Evolutionary conservation across 2,113 vertebrate species (phyloP).

Genomic region (Leptobrachium leishanense): DNA sequence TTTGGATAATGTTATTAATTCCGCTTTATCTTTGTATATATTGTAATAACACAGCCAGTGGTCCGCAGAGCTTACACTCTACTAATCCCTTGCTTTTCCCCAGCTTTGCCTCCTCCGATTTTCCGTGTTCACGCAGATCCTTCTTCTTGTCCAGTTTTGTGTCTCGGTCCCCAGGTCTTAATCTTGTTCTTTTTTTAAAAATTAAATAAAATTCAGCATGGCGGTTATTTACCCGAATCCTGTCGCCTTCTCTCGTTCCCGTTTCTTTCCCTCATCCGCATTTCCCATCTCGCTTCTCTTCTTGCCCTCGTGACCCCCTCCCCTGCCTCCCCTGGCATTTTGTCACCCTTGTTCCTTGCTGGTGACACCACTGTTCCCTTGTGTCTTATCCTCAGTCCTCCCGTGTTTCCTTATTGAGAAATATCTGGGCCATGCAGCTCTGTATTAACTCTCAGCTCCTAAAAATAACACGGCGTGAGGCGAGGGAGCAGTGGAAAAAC

Average conservation of each 20-base stretch:
- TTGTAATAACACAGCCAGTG: neutral
- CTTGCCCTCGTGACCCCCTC: neutral
- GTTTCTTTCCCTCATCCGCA: neutral
- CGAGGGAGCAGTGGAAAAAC: slow-evolving; percentile 24
- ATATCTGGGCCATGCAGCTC: slow-evolving; percentile 6
- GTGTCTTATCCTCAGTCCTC: neutral
- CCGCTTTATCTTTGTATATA: too few relatives aligned
- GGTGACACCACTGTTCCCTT: neutral
- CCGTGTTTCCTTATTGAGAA: slow-evolving; percentile 23
- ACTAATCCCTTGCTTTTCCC: neutral
- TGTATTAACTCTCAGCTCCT: slow-evolving; percentile 30
- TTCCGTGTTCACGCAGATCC: neutral
- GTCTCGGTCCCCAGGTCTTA: neutral
- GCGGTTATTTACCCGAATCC: neutral
- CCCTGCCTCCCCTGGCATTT: neutral
- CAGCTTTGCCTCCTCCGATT: neutral
- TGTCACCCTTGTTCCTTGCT: neutral
- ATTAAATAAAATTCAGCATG: neutral
- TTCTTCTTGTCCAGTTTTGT: neutral
- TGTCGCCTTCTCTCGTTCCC: neutral
- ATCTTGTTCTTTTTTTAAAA: neutral
- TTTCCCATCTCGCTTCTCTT: neutral
- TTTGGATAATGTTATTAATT: too few relatives aligned
- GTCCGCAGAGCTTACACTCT: too few relatives aligned
- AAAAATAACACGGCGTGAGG: slow-evolving; percentile 33